phyloP scores from a whole-genome alignment of 2,888 invertebrate species.

The Drosophila atripex region DNA sequence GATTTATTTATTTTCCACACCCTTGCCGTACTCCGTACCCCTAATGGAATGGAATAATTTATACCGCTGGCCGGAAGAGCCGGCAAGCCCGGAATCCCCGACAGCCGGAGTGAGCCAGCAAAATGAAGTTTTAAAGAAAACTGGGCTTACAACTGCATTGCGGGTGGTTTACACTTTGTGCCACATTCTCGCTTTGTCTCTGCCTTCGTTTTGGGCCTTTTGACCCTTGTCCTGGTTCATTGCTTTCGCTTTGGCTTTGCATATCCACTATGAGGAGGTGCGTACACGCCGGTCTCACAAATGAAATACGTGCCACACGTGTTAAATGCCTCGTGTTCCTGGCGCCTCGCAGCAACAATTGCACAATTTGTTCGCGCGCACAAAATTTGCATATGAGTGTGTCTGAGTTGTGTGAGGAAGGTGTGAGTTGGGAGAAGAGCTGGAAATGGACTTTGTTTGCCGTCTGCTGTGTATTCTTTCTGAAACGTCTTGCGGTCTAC shows the following conservation, averaged over 20 bases:
- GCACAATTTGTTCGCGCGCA: conserved; percentile 63
- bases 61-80: conserved; percentile 26
- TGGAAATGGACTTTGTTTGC: conserved; percentile 33
- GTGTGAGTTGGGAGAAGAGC: conserved; percentile 6
- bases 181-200: conserved; percentile 51
- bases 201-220: conserved; percentile 14
- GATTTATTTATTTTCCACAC: conserved; percentile 62
- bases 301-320: conserved; percentile 78
- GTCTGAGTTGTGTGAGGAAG: conserved; percentile 26
- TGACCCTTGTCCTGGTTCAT: conserved; percentile 39
- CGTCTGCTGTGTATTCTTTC: conserved; percentile 57
- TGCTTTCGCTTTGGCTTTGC: conserved; percentile 24
- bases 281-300: conserved; percentile 39
- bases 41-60: conserved; percentile 56
- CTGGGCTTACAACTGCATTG: conserved; percentile 23
- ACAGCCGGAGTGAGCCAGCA: conserved; percentile 15
- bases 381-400: conserved; percentile 62
- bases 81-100: conserved; percentile 16
- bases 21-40: conserved; percentile 7
- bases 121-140: conserved; percentile 33
- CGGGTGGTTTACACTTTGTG: conserved; percentile 50
- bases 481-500: conserved; percentile 55
- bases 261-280: conserved; percentile 4
- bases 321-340: conserved; percentile 63
- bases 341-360: conserved; percentile 59